Evolutionary conservation across 2,888 invertebrate species (phyloP), one percentile per base, ranked within the genome.

Genomic region (Cataglyphis albicans): DNA sequence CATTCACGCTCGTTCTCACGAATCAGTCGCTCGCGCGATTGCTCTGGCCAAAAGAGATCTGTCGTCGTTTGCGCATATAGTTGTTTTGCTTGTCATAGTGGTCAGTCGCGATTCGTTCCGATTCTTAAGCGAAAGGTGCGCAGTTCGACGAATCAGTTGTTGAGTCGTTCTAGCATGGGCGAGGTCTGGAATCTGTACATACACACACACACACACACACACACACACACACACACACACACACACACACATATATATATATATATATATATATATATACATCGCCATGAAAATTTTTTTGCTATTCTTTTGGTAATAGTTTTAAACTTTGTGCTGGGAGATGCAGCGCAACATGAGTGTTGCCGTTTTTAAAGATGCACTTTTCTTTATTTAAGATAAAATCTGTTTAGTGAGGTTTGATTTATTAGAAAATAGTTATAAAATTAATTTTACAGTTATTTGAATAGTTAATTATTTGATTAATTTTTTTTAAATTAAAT

Each of bases 61-160:
- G n/a, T 68, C 35, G 78, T 7, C n/a, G n/a, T 57, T 55, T 29
- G 70, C 29, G 75, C 81, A 59, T 73, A 82, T 83, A 67, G 82
- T 75, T 68, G 82, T 76, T 73, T 68, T 25, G 29, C 76, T 81
- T 81, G 81, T 61, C 21, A 41, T 72, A 25, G 72, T 68, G 48
- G 52, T 68, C 81, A 48, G 38, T 63, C 78, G 48, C 82, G 83
- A 72, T 86, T 83, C 72, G 86, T 87, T 84, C 65, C 83, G 67
- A 82, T 86, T 78, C 86, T 83, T 76, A 80, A 80, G 83, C 88
- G 88, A 88, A 86, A 88, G 88, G 84, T 84, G 65, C 32, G 76
- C 87, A 82, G 82, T 89, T 90, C 90, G 90, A 74, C 89, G 91
- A 90, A 91, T 88, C 85, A 78, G 85, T 87, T 78, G 84, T 83